Percentiles rank a stretch among this genome's conserved stretches.
Conservation (phyloP, 1,140 invertebrate species). For the Myzus persicae region DNA sequence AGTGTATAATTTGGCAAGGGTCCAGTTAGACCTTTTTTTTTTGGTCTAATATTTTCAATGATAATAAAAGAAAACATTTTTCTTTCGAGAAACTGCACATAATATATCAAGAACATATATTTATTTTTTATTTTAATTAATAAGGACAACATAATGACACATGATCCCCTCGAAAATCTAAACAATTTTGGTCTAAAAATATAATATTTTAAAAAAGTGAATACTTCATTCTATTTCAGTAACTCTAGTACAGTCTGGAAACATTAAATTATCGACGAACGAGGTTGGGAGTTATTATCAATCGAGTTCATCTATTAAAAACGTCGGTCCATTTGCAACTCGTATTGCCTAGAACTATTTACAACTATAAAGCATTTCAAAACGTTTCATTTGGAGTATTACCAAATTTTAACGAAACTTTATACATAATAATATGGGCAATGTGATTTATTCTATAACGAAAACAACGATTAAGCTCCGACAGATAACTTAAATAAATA, state of each 20-base stretch:
- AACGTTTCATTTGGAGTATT: neutral
- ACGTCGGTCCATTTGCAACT: neutral
- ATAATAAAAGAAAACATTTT: neutral
- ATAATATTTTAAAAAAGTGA: neutral
- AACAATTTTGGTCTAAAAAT: neutral
- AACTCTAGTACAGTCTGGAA: neutral
- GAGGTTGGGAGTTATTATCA: neutral
- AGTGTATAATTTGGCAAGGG: neutral
- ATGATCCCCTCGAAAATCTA: neutral
- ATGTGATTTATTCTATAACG: neutral
- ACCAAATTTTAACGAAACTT: slow-evolving; percentile 3
- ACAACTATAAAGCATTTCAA: neutral
- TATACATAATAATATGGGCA: neutral
- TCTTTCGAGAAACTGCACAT: neutral
- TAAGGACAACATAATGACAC: slow-evolving; percentile 17
- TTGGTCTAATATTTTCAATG: neutral
- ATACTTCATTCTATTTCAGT: neutral
- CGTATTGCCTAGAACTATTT: neutral
- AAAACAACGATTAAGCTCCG: slow-evolving; percentile 3
- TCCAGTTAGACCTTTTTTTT: neutral
- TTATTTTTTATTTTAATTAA: slow-evolving; percentile 19
- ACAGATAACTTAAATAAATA: slow-evolving; percentile 11
- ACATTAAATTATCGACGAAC: neutral
- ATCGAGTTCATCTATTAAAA: neutral
- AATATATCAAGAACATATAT: neutral